phyloP scores from a whole-genome alignment of 2,797 vertebrate species.

The Serranus cabrilla region DNA sequence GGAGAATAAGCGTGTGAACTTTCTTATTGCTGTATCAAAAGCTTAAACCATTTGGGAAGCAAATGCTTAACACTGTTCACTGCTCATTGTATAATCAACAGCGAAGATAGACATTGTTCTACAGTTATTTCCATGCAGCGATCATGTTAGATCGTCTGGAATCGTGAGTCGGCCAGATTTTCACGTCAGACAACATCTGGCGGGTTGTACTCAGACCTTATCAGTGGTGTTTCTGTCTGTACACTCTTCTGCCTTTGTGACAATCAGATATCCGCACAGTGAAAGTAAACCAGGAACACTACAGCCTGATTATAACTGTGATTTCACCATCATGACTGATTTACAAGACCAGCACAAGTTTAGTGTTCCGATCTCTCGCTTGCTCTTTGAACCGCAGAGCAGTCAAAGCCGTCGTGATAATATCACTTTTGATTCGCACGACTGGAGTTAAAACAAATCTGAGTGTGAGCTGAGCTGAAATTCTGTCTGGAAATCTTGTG shows the following conservation, averaged over 20 bases:
- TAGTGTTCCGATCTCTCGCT: not conserved
- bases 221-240: constrained; percentile 22
- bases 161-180: not conserved
- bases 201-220: constrained; percentile 13
- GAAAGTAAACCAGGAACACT: constrained; percentile 15
- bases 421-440: constrained; percentile 42
- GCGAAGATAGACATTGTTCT: constrained; percentile 16
- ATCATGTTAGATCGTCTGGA: not conserved
- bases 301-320: not conserved
- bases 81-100: constrained; percentile 1
- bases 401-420: constrained; percentile 30
- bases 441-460: constrained; percentile 3
- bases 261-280: constrained; percentile 27
- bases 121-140: not conserved
- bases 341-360: not conserved
- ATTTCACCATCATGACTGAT: constrained; percentile 20
- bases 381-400: constrained; percentile 26
- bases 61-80: not conserved
- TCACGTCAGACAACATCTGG: not conserved
- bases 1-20: not conserved
- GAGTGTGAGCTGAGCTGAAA: not conserved
- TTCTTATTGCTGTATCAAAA: not conserved
- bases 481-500: not conserved
- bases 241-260: not conserved
- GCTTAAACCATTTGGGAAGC: not conserved